Evolutionary conservation across 2,113 vertebrate genomes (phyloP).

Genomic region (Lota lota): DNA sequence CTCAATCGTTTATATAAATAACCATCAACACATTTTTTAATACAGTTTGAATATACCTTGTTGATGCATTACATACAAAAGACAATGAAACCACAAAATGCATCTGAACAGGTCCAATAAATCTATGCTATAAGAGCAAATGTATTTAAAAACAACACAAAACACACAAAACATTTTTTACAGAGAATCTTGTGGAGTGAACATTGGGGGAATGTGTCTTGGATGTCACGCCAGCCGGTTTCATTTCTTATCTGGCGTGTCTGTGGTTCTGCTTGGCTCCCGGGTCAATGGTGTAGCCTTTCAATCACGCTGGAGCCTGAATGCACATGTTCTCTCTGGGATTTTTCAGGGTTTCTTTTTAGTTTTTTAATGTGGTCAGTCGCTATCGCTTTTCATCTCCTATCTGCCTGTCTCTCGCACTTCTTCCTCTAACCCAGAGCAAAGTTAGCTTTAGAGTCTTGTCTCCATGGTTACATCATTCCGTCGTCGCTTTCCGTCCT

Average conservation of each 20-base stretch:
- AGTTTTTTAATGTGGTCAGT: background rate
- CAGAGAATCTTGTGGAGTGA: conserved; percentile 14
- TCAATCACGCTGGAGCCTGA: conserved; percentile 13
- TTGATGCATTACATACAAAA: too few species aligned
- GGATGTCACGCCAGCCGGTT: conserved; percentile 21
- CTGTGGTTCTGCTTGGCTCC: conserved; percentile 15
- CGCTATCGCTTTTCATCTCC: conserved; percentile 32
- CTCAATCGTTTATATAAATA: too few species aligned
- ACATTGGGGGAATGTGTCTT: conserved; percentile 2
- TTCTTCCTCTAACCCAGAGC: conserved; percentile 30
- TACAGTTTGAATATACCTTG: background rate
- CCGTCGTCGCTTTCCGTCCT: conserved; percentile 25
- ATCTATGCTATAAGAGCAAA: conserved; percentile 7
- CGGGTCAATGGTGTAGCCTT: conserved; percentile 10
- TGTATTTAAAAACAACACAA: background rate
- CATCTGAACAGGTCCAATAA: background rate
- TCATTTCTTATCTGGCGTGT: conserved; percentile 40
- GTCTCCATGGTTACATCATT: conserved; percentile 54
- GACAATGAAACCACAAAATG: background rate
- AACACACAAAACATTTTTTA: background rate
- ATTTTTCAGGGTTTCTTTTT: conserved; percentile 14
- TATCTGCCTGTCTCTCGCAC: conserved; percentile 13
- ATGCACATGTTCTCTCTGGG: conserved; percentile 14
- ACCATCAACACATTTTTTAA: too few species aligned
- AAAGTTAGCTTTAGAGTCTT: conserved; percentile 28